Base-by-base conservation (phyloP, 2,888 invertebrate genomes). In the Salpingus planirostris region DNA sequence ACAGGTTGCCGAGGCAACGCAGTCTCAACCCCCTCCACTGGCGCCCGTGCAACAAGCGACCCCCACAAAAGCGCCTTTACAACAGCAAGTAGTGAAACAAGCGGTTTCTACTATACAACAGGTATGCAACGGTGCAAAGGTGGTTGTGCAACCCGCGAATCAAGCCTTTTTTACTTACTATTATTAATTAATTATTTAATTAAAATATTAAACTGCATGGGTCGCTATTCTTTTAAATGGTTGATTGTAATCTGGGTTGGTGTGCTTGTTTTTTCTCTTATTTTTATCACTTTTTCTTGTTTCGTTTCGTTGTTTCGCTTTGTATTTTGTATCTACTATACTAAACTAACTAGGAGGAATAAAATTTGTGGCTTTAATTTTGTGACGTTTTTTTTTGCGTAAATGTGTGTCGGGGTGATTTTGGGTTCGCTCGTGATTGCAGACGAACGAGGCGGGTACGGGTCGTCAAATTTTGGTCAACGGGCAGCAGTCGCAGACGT, bases 21-120 rank as follows among this genome's bases (percentile, higher is more conserved):
- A 28, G 27, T 39, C 46, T 13, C 70, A 70, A 46, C 70, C 70
- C 6, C 70, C 71, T 7, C 71, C 70, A 13, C 49, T 71, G 53
- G 62, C 73, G 15, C 69, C 74, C 45, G 67, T 71, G 2, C 69
- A 68, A 31, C 59, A 42, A 29, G 13, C 10, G 28, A n/a, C n/a
- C 28, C 11, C 23, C 27, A 8, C 32, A 27, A 11, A 11, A 13
- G 5, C 13, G 25, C 10, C 10, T 24, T 4, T 10, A n/a, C 38
- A 35, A 15, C 26, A 26, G 15, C 15, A 30, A 8, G 31, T 33
- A 37, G 22, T 25, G 32, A 32, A 44, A 33, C 36, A 29, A 32
- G 15, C 29, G 23, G 32, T 31, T 22, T 21, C 49, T 28, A 24
- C 42, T 27, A 37, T 42, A 30, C 55, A 59, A 55, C 62, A 64